Percentiles rank a stretch among this genome's conserved stretches.
Conservation (phyloP, 2,113 vertebrate genomes). For the Columba livia region DNA sequence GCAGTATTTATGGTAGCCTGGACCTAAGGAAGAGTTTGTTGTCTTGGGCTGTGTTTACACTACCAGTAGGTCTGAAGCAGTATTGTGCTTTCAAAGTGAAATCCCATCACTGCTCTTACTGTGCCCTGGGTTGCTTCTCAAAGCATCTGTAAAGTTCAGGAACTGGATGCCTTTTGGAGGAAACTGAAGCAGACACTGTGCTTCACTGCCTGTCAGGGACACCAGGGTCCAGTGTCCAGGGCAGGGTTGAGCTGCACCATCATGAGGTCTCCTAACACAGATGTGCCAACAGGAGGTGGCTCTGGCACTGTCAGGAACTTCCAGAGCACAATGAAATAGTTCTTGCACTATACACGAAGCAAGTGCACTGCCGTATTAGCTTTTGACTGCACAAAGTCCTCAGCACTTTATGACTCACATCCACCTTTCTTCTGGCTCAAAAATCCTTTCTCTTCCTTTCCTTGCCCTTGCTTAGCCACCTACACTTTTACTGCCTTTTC, state of each 20-base stretch:
- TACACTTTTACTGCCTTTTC: neutral
- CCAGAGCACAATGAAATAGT: neutral
- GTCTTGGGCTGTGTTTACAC: neutral
- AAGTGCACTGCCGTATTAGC: neutral
- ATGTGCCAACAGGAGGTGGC: neutral
- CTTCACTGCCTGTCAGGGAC: neutral
- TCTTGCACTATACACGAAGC: neutral
- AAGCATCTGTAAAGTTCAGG: neutral
- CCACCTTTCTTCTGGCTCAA: neutral
- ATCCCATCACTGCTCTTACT: neutral
- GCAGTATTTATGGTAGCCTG: neutral
- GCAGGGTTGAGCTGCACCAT: neutral
- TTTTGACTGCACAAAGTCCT: neutral
- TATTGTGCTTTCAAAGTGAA: neutral
- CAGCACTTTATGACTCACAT: neutral
- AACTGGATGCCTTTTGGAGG: neutral
- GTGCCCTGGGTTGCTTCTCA: neutral
- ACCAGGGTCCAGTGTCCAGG: neutral
- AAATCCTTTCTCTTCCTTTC: neutral
- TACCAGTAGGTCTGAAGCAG: neutral
- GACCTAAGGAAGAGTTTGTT: neutral
- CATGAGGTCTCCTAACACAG: neutral
- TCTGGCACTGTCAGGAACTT: neutral
- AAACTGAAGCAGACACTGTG: neutral
- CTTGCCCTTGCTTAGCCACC: neutral